These are phyloP conservation scores for Petrocephalus microphthalmus DNA, from an alignment of 2,113 vertebrate genomes.

Conservation along the genomic window DNA sequence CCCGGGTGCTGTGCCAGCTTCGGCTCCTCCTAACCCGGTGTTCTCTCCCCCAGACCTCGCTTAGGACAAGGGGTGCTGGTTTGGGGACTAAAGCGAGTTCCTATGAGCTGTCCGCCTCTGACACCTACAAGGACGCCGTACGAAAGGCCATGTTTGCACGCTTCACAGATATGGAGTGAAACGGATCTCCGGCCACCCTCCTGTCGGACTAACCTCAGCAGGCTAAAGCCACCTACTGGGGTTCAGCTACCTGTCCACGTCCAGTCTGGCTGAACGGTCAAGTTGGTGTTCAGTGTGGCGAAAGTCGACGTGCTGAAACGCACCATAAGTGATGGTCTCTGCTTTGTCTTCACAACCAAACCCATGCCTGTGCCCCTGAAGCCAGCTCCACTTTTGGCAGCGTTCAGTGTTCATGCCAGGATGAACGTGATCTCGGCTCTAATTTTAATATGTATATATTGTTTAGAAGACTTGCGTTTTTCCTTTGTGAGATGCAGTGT, in stretches of 20 bases:
- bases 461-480: conserved; percentile 1
- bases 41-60: conserved; percentile 60
- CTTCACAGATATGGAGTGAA: conserved; percentile 77
- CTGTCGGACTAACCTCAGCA: background rate
- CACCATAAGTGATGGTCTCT: background rate
- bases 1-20: conserved; percentile 21
- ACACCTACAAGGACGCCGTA: conserved; percentile 75
- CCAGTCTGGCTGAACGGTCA: background rate
- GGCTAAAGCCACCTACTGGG: background rate
- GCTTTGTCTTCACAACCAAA: background rate
- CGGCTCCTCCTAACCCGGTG: conserved; percentile 24
- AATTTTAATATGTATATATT: conserved; percentile 26
- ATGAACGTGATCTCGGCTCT: background rate
- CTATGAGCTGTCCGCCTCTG: conserved; percentile 65
- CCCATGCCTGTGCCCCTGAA: conserved; percentile 3
- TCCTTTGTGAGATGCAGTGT: conserved; percentile 10
- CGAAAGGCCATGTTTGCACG: conserved; percentile 79
- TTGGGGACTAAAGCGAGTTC: conserved; percentile 74
- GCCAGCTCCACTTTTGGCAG: background rate
- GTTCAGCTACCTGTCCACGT: background rate
- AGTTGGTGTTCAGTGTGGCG: background rate
- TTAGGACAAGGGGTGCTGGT: conserved; percentile 71
- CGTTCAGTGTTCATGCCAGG: background rate
- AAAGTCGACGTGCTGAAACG: background rate
- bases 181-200: background rate